Evolutionary conservation across 2,797 vertebrate genomes (phyloP), one percentile per base, ranked within the genome.

Genomic region (Lycodopsis pacificus): DNA sequence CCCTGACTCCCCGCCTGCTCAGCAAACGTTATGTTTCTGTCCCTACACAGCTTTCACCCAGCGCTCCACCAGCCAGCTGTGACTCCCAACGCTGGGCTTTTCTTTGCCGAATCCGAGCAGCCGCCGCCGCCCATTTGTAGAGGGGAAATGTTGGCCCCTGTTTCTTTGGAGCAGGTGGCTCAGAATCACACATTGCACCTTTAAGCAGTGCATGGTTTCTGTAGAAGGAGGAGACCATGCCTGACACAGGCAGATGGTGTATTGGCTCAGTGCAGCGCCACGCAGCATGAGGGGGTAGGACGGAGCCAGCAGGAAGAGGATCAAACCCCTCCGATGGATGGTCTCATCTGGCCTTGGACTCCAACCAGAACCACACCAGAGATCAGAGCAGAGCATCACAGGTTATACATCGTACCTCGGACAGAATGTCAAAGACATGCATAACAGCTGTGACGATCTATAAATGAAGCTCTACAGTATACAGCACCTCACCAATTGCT

Each of bases 211-310:
- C 57, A 64, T 15, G 38, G 63, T 73, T 58, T 58, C 51, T 66
- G 56, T 59, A 7, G n/a, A 59, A 17, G 46, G 25, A 69, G 36
- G 38, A 56, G 68, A 80, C 14, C 65, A 65, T 69, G 80, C 71
- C 65, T 71, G 72, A 73, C 71, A 64, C 71, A 42, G 77, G 78
- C 87, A 88, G 86, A 86, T 90, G 87, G 86, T 71, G 40, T 6
- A 44, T 61, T 49, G 70, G 49, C 68, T 70, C 66, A 48, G 70
- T 25, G 71, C 74, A 57, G 76, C 71, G 76, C 65, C 36, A 79
- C 25, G 7, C 56, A 57, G 76, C 79, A 72, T 20, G 63, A 77
- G 2, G 51, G 20, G 32, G 77, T 62, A 64, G 65, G 61, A 68
- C 48, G 0, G 13, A 75, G 64, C 72, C 34, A 22, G 76, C 64